Base-by-base conservation (phyloP, 2,888 invertebrate genomes). In the Drosophila pullipes region DNA sequence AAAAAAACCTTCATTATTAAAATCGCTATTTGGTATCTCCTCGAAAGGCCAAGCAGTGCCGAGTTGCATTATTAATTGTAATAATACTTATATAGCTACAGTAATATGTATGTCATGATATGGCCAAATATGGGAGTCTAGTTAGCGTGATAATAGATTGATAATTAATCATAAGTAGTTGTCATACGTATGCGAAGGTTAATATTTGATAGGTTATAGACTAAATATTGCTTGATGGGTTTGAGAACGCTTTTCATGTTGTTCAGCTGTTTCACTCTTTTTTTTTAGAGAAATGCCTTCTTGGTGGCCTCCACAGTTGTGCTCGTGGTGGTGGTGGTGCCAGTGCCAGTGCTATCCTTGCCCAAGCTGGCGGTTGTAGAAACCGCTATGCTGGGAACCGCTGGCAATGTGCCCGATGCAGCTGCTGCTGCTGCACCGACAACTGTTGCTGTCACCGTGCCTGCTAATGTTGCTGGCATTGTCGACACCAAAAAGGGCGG, bases 41-140 rank as follows among this genome's bases (percentile, higher is more conserved):
- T 74, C 66, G 60, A 68, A 78, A 77, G 57, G 62, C 62, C 69
- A 80, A 83, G 73, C 83, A 52, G 69, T 81, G 55, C 25, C 47
- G 47, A 9, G 44, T 63, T 78, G 79, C 71, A 82, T 82, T 81
- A 79, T 81, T 82, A 78, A 78, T 53, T 25, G 67, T 82, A 82
- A 79, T 82, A 82, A 82, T 81, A 81, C 83, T 81, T 66, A 70
- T 72, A 66, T 68, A 82, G 78, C 74, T 74, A 67, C 39, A 58
- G 55, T 85, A 78, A 90, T 85, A 88, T 85, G 90, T 88, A 77
- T 84, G 87, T 87, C 73, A 85, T 89, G 86, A 90, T 88, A 85
- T 88, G 90, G 89, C 69, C 55, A 49, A 86, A 72, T 59, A 55
- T 58, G 58, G 64, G 69, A 74, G 83, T 74, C 72, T 68, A 66